Evolutionary conservation across 2,888 invertebrate species (phyloP).

Genomic region (Rambutsinella grinnellia): DNA sequence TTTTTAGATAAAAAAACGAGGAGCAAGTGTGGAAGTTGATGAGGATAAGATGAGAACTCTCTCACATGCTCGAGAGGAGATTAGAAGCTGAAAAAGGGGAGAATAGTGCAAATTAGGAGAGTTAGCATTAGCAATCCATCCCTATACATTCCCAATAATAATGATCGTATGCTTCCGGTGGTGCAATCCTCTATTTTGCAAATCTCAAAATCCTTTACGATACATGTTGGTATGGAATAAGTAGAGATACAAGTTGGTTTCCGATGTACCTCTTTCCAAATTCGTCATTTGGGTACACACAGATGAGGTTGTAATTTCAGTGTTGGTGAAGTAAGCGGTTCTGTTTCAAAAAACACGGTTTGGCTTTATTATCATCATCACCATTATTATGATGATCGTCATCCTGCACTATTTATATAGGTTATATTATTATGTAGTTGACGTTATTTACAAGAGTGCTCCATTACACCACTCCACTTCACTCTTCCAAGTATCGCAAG

Average conservation of each 20-base stretch:
- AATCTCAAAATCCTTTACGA: too few species aligned
- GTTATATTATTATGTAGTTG: not conserved
- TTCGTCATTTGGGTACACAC: not conserved
- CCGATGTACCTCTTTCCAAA: not conserved
- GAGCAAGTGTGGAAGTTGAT: not conserved
- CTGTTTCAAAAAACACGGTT: not conserved
- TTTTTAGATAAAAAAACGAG: not conserved
- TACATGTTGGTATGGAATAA: too few species aligned
- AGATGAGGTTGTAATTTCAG: not conserved
- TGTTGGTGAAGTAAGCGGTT: not conserved
- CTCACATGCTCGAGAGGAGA: too few species aligned
- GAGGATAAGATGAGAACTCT: constrained; percentile 14
- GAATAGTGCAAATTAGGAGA: not conserved
- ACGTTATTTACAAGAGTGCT: not conserved
- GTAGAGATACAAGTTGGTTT: too few species aligned
- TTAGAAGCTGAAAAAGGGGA: constrained; percentile 7
- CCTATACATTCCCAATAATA: too few species aligned
- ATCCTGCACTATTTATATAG: not conserved
- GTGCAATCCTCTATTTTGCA: too few species aligned
- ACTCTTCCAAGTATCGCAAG: too few species aligned
- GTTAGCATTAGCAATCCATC: not conserved
- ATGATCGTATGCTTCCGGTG: too few species aligned
- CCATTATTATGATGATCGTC: not conserved
- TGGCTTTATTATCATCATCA: not conserved
- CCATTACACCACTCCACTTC: not conserved